Evolutionary conservation across 2,888 invertebrate genomes (phyloP).

Genomic region (Sphaerolaimus hirsutus): DNA sequence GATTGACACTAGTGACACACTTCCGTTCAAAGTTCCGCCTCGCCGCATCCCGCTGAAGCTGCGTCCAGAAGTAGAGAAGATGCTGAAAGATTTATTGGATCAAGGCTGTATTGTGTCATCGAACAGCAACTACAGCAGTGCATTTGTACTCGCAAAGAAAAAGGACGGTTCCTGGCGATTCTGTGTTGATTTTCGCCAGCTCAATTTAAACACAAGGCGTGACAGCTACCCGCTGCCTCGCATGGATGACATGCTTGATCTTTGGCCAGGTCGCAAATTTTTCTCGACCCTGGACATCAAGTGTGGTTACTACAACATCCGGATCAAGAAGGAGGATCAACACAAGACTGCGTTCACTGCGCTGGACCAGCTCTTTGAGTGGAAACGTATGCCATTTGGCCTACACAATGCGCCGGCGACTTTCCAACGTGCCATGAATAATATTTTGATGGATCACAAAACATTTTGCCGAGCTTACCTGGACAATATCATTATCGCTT

Average conservation of each 20-base stretch:
- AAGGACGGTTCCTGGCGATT: no score
- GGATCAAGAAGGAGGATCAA: constrained; percentile 7
- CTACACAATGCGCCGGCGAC: constrained; percentile 12
- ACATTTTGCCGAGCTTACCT: constrained; percentile 8
- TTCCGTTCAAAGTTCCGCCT: no score
- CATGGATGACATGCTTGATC: constrained; percentile 8
- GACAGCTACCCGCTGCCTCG: constrained; percentile 12
- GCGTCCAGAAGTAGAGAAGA: no score
- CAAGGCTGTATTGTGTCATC: no score
- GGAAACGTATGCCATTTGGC: constrained; percentile 14
- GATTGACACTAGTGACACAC: no score
- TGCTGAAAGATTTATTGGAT: no score
- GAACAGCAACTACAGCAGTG: no score
- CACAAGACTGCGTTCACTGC: constrained; percentile 13
- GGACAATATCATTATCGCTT: constrained; percentile 12
- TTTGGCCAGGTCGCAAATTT: constrained; percentile 5
- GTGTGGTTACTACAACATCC: constrained; percentile 13
- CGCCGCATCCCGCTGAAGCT: no score
- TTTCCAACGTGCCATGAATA: constrained; percentile 13
- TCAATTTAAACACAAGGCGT: no score
- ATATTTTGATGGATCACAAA: constrained; percentile 4
- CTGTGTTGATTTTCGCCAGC: no score
- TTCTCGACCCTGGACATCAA: constrained; percentile 11
- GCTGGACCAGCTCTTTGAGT: constrained; percentile 11
- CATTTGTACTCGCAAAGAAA: no score